phyloP scores from a whole-genome alignment of 2,888 invertebrate genomes.

The Ceriagrion tenellum region DNA sequence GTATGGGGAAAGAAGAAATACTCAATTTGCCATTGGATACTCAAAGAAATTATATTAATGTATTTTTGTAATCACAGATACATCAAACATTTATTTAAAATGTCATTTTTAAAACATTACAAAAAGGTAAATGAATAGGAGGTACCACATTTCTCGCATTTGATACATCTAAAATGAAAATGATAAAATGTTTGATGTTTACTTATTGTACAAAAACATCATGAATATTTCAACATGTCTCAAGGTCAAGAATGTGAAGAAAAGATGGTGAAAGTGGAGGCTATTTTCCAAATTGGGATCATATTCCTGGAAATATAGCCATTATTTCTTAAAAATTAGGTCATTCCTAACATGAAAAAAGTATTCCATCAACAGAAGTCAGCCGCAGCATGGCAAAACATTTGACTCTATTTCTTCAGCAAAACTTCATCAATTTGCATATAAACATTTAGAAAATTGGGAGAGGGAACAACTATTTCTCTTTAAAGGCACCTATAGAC shows the following conservation, averaged over 20 bases:
- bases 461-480: not conserved
- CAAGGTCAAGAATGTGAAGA: not conserved
- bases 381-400: no score
- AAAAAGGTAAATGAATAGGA: not conserved
- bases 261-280: no score
- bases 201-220: not conserved
- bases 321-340: not conserved
- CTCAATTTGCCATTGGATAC: not conserved
- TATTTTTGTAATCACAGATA: conserved; percentile 31
- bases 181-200: not conserved
- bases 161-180: not conserved
- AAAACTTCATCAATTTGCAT: no score
- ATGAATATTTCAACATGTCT: not conserved
- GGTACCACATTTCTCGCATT: not conserved
- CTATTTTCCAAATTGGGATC: not conserved
- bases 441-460: no score
- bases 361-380: no score
- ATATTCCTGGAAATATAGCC: not conserved
- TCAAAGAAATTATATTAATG: conserved; percentile 21
- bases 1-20: not conserved
- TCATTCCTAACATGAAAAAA: not conserved
- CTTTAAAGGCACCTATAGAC: not conserved
- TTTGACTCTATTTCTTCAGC: no score
- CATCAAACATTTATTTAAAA: not conserved
- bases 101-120: not conserved